Base-by-base conservation (phyloP, 2,113 vertebrate species). In the Cygnus atratus region DNA sequence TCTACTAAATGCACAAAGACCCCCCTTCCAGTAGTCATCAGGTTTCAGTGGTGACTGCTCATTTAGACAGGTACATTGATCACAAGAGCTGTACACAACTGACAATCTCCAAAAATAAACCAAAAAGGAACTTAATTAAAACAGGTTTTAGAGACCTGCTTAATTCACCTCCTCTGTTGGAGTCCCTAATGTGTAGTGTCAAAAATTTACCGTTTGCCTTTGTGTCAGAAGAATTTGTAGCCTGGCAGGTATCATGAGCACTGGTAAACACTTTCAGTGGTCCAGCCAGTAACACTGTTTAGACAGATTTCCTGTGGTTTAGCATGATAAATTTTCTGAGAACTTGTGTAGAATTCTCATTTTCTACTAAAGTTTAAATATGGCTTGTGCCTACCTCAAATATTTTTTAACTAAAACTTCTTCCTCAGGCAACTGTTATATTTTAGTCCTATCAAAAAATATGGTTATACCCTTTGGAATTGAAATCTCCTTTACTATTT, bases 391-490 rank as follows among this genome's bases (percentile, higher is more conserved):
- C 75, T 91, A 87, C 54, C 84, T 90, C 93, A 95, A 92, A 83
- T 96, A 97, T 90, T 94, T 96, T 77, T 63, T 80, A 62, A 94
- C 78, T 86, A 80, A 87, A 95, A 87, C 41, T 68, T 89, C 81
- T 55, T 97, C 87, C 90, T 91, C 71, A 19, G 82, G 90, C 81
- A 92, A 85, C 58, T 59, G 78, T 48, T 83, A 54, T 29, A 91
- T 80, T 91, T 91, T 44, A 93, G 75, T 55, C 67, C 59, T 55
- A 58, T 84, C 41, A 80, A 66, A 90, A 95, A 90, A 80, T 91
- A 95, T 35, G 25, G 58, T 57, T 68, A 5, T 0, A 37, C 54
- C 50, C 84, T 90, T 74, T 86, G 72, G 90, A 97, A 83, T 35
- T 70, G 50, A 95, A 67, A 85, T 86, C 82, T 90, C 50, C 25